Evolutionary conservation across 1,140 invertebrate species (phyloP).

Genomic region (Oscheius sp.): DNA sequence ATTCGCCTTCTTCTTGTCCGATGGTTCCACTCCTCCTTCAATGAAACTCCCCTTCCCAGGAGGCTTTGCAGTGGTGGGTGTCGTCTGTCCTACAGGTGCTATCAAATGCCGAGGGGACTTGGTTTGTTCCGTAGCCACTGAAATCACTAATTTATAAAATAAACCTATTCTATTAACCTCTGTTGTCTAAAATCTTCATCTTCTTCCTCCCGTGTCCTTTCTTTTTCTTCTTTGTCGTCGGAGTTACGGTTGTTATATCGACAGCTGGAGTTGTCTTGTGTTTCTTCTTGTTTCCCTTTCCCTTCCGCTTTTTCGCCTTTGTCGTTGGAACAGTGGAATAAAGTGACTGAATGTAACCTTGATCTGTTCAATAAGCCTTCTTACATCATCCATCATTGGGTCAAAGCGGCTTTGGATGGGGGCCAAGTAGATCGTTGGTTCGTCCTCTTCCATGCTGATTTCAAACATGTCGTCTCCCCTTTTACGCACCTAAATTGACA

Average conservation of each 20-base stretch:
- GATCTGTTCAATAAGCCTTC: too few relatives aligned
- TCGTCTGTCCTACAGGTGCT: not conserved
- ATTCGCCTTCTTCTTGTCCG: not conserved
- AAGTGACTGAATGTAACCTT: not conserved
- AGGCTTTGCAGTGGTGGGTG: not conserved
- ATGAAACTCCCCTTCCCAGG: not conserved
- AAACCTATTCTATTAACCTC: not conserved
- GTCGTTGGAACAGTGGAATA: not conserved
- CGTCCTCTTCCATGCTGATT: too few relatives aligned
- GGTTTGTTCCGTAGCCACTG: not conserved
- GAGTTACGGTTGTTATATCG: not conserved
- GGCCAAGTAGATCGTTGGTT: not conserved
- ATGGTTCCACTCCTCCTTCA: not conserved
- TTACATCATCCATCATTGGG: not conserved
- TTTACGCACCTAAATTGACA: too few relatives aligned
- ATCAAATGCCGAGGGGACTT: not conserved
- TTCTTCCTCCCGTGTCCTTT: not conserved
- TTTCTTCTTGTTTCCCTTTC: not conserved
- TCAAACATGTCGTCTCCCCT: too few relatives aligned
- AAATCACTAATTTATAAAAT: not conserved
- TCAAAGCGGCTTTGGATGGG: not conserved
- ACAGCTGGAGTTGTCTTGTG: not conserved
- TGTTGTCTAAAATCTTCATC: not conserved
- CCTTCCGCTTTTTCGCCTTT: slow-evolving; percentile 8
- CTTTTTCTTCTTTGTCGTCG: not conserved